Evolutionary conservation across 35 echinoderm and acorn worm genomes (phyloP).

Genomic region (Heliocidaris tuberculata): DNA sequence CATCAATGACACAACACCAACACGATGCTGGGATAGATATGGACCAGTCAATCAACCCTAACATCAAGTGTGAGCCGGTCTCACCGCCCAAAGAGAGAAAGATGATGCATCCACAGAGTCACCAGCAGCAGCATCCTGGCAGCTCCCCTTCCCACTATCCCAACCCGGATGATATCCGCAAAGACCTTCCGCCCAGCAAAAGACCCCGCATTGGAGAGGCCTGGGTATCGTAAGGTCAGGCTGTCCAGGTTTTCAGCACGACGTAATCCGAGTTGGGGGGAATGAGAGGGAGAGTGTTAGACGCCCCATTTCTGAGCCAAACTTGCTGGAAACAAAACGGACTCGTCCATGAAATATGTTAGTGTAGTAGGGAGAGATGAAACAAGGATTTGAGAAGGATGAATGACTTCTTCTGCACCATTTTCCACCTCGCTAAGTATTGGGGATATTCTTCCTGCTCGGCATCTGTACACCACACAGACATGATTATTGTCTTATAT

Average conservation of each 20-base stretch:
- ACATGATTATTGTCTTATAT: neutral
- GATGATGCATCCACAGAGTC: slow-evolving; percentile 74
- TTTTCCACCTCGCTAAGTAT: neutral
- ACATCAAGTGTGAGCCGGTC: slow-evolving; percentile 95
- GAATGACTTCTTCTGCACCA: neutral
- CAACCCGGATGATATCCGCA: slow-evolving; percentile 58
- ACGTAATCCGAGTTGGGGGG: neutral
- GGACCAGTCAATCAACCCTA: slow-evolving; percentile 53
- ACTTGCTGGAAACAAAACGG: neutral
- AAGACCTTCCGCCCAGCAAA: slow-evolving; percentile 87
- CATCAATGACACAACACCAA: slow-evolving; percentile 42
- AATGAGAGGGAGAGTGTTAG: neutral
- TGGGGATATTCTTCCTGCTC: neutral
- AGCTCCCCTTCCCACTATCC: slow-evolving; percentile 69
- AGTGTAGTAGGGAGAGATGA: neutral
- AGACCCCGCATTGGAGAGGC: slow-evolving; percentile 73
- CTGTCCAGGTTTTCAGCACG: neutral
- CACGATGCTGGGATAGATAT: slow-evolving; percentile 56
- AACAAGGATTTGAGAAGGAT: neutral
- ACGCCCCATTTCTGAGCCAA: neutral
- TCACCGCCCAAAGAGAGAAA: slow-evolving; percentile 94
- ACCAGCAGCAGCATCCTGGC: slow-evolving; percentile 27
- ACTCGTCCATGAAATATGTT: neutral
- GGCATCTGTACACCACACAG: neutral
- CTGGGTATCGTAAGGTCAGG: slow-evolving; percentile 60